phyloP scores from a whole-genome alignment of 37 sponge, comb jelly and placozoan genomes.

The Dysidea cf. avara region DNA sequence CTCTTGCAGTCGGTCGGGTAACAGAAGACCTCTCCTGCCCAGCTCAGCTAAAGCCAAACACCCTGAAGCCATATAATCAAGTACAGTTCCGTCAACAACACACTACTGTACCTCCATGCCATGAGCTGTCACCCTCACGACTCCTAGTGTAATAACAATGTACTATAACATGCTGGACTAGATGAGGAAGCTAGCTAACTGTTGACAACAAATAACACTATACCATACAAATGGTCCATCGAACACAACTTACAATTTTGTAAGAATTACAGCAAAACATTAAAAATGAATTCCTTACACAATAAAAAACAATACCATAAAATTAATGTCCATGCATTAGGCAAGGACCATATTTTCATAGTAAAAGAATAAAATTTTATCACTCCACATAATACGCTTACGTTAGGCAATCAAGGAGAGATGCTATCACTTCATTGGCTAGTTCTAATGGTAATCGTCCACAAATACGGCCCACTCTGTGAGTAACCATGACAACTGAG shows the following conservation, averaged over 20 bases:
- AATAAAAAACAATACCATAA: no score
- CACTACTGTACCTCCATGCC: conserved; percentile 72
- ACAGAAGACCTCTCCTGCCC: conserved; percentile 92
- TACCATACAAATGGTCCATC: no score
- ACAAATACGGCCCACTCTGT: conserved; percentile 79
- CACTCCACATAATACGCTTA: no score
- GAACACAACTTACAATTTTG: no score
- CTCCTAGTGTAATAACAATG: conserved; percentile 4
- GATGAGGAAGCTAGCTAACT: no score
- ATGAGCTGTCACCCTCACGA: conserved; percentile 57
- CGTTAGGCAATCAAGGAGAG: conserved; percentile 77
- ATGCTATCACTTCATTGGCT: conserved; percentile 82
- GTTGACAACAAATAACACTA: no score
- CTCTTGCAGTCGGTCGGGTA: conserved; percentile 80
- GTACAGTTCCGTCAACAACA: neutral
- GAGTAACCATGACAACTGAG: neutral
- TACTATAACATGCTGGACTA: no score
- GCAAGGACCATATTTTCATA: no score
- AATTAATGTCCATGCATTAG: no score
- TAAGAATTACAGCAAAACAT: no score
- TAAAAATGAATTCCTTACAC: no score
- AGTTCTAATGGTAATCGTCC: conserved; percentile 72
- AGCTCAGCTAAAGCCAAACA: conserved; percentile 97
- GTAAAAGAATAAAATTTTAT: no score
- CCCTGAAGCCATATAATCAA: conserved; percentile 20